Evolutionary conservation across 2,888 invertebrate species (phyloP).

Genomic region (Ennomos fuscantarius): DNA sequence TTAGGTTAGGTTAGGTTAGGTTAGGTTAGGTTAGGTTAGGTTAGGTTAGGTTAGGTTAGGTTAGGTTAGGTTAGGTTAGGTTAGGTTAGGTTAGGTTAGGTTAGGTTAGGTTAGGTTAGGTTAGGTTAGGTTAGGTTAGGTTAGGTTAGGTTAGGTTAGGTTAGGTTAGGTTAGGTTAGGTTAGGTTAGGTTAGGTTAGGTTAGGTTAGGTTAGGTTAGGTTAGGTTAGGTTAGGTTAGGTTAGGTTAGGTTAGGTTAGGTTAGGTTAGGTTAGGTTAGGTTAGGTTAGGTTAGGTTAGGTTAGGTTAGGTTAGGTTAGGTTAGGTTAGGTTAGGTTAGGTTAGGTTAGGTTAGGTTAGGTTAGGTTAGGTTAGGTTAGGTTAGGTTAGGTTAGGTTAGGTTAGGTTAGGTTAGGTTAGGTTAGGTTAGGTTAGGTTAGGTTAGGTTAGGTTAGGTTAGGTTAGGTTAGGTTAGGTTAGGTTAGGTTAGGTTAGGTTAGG

Average conservation of each 20-base stretch:
- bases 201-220: conserved; percentile 30
- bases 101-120: conserved; percentile 15
- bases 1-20: conserved; percentile 35
- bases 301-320: conserved; percentile 30
- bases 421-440: conserved; percentile 34
- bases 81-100: conserved; percentile 16
- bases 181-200: conserved; percentile 32
- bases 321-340: conserved; percentile 26
- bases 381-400: not conserved
- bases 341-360: conserved; percentile 24
- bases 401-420: conserved; percentile 27
- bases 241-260: conserved; percentile 30
- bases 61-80: conserved; percentile 12
- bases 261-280: conserved; percentile 30
- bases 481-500: conserved; percentile 1
- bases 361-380: conserved; percentile 15
- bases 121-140: conserved; percentile 5
- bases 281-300: conserved; percentile 36
- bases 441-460: conserved; percentile 11
- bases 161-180: conserved; percentile 23
- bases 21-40: conserved; percentile 13
- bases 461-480: conserved; percentile 1
- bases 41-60: conserved; percentile 32
- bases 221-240: conserved; percentile 32
- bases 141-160: conserved; percentile 5